These are phyloP conservation scores for Furnarius figulus DNA, from an alignment of 2,113 vertebrate species.

Conservation along the genomic window DNA sequence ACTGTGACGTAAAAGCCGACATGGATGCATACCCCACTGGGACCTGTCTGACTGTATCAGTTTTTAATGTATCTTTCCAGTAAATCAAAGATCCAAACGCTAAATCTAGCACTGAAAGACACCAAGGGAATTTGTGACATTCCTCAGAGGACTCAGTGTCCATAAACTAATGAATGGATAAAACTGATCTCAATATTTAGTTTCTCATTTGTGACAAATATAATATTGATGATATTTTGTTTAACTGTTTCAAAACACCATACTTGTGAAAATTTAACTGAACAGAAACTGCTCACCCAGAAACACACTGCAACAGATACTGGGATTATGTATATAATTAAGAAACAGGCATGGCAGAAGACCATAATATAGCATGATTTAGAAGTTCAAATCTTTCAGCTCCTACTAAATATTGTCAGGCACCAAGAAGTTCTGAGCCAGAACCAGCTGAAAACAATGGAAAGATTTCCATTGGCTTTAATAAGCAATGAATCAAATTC, in stretches of 20 bases:
- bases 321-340: conserved; percentile 12
- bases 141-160: conserved; percentile 70
- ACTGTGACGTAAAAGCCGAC: conserved; percentile 70
- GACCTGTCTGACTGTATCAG: conserved; percentile 73
- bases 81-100: conserved; percentile 78
- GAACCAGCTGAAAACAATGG: conserved; percentile 54
- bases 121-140: conserved; percentile 76
- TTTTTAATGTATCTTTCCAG: conserved; percentile 74
- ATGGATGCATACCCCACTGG: conserved; percentile 66
- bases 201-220: conserved; percentile 70
- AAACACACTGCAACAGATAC: neutral
- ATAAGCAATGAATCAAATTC: conserved; percentile 39
- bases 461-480: conserved; percentile 50
- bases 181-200: conserved; percentile 62
- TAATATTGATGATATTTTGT: conserved; percentile 59
- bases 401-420: conserved; percentile 53
- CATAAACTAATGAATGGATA: conserved; percentile 75
- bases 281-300: neutral
- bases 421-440: conserved; percentile 33
- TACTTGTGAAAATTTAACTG: neutral
- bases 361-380: conserved; percentile 33
- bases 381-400: conserved; percentile 56
- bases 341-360: conserved; percentile 22
- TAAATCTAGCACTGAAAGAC: conserved; percentile 72
- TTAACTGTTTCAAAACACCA: conserved; percentile 66